phyloP scores from a whole-genome alignment of 1,140 invertebrate species.

The Streblospio benedicti region DNA sequence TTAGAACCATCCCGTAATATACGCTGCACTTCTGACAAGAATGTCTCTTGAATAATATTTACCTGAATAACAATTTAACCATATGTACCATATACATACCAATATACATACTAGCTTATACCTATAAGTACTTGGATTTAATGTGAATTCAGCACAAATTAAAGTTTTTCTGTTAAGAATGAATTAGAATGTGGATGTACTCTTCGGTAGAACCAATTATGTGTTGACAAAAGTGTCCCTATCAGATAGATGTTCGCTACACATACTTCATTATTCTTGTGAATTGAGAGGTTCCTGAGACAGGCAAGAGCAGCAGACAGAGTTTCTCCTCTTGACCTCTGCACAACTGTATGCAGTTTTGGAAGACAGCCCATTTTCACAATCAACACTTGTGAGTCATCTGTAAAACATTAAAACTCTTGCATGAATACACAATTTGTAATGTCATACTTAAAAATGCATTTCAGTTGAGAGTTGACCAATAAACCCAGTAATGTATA shows the following conservation, averaged over 20 bases:
- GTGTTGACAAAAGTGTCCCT: no score
- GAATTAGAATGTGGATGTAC: no score
- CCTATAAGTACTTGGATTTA: no score
- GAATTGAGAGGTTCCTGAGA: conserved; percentile 32
- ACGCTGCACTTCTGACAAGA: conserved; percentile 26
- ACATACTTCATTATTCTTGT: conserved; percentile 32
- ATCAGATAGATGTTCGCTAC: no score
- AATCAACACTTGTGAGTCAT: conserved; percentile 29
- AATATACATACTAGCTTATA: no score
- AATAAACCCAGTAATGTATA: no score
- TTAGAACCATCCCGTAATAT: conserved; percentile 25
- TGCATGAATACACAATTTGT: no score
- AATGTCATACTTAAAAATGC: no score
- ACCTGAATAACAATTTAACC: conserved; percentile 22
- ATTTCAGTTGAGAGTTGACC: no score
- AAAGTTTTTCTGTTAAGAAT: no score
- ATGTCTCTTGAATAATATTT: conserved; percentile 23
- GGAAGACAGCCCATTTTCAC: conserved; percentile 26
- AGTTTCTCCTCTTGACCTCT: conserved; percentile 19
- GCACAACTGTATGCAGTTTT: conserved; percentile 23
- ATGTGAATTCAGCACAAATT: no score
- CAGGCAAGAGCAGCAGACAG: conserved; percentile 28
- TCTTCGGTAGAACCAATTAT: no score
- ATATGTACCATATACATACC: conserved; percentile 9
- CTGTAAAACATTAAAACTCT: conserved; percentile 26